Evolutionary conservation across 2,113 vertebrate genomes (phyloP).

Genomic region (Microtus montanus): DNA sequence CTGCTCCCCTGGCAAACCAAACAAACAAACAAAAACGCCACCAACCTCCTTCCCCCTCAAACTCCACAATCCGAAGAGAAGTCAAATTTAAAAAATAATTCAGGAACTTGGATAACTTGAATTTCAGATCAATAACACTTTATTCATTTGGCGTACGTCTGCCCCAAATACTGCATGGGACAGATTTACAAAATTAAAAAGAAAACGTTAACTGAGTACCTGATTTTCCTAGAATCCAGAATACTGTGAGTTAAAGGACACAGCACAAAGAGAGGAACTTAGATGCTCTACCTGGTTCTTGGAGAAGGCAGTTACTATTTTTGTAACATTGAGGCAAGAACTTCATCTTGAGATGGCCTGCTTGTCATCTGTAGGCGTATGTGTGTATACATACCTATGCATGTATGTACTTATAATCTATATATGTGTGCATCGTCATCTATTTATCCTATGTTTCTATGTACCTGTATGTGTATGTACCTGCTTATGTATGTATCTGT

Average conservation of each 20-base stretch:
- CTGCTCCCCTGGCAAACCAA: not conserved
- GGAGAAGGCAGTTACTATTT: not conserved
- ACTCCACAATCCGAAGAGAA: not conserved
- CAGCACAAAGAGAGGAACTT: not conserved
- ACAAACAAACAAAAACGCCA: not conserved
- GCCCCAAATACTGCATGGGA: not conserved
- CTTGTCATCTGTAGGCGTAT: not conserved
- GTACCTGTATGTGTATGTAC: not conserved
- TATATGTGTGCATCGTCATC: not conserved
- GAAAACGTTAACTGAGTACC: not conserved
- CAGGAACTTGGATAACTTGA: not conserved
- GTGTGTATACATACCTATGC: not conserved
- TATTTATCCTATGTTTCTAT: not conserved
- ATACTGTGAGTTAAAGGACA: not conserved
- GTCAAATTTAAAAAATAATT: not conserved
- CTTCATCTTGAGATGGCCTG: not conserved
- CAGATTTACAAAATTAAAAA: not conserved
- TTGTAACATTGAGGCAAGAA: not conserved
- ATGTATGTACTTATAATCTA: not conserved
- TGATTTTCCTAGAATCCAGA: not conserved
- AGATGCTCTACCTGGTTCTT: not conserved
- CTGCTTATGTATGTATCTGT: not conserved
- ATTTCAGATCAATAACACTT: not conserved
- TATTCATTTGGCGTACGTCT: not conserved
- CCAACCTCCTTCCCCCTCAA: not conserved